Percentiles rank a stretch among this genome's conserved stretches.
Conservation (phyloP, 2,888 invertebrate genomes). For the Oscheius sp. region DNA sequence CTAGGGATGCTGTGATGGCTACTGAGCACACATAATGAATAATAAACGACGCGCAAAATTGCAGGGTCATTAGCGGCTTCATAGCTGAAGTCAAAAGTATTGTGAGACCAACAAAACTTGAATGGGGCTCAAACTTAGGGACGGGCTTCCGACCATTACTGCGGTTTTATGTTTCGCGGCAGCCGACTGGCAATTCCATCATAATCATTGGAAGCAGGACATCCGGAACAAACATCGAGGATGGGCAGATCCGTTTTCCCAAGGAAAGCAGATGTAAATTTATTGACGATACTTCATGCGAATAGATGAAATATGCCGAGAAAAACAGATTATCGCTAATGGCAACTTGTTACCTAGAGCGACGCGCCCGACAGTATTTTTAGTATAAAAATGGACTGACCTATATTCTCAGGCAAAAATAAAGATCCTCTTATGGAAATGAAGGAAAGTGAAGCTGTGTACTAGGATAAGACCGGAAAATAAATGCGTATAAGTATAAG, state of each 20-base stretch:
- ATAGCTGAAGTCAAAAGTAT: not conserved
- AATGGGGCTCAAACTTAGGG: not conserved
- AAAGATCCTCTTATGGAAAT: too few relatives aligned
- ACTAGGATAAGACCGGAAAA: too few relatives aligned
- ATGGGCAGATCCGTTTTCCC: constrained; percentile 5
- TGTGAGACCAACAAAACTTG: constrained; percentile 2
- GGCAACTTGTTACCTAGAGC: not conserved
- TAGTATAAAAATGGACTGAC: too few relatives aligned
- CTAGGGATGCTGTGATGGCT: constrained; percentile 9
- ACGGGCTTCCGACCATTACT: not conserved
- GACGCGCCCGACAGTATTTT: too few relatives aligned
- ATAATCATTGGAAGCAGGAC: constrained; percentile 28
- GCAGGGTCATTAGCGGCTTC: constrained; percentile 26
- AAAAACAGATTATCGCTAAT: not conserved
- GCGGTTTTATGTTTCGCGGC: constrained; percentile 30
- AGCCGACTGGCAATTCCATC: constrained; percentile 19
- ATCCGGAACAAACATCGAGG: constrained; percentile 7
- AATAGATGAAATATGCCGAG: not conserved
- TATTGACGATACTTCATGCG: not conserved
- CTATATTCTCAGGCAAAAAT: too few relatives aligned
- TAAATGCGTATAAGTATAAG: too few relatives aligned
- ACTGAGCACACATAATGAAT: constrained; percentile 32
- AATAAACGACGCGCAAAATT: constrained; percentile 35
- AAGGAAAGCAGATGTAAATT: not conserved
- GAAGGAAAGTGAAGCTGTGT: too few relatives aligned